Evolutionary conservation across 2,888 invertebrate species (phyloP).

Genomic region (Ichneumoninae sp.): DNA sequence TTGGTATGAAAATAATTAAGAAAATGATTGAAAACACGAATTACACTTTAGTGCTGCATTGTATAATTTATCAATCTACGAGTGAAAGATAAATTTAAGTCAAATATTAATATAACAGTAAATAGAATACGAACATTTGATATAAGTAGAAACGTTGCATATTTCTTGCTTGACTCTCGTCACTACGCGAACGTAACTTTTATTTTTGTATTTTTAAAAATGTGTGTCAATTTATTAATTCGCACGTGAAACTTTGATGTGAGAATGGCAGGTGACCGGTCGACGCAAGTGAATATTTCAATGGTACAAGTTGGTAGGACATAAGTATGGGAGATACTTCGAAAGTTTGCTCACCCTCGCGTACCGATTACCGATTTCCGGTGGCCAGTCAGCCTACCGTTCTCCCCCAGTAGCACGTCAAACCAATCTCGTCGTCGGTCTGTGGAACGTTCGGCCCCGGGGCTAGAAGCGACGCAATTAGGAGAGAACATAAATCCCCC

Average conservation of each 20-base stretch:
- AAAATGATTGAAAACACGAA: neutral
- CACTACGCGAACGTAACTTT: neutral
- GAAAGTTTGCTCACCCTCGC: slow-evolving; percentile 37
- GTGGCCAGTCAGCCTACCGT: slow-evolving; percentile 15
- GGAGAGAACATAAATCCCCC: slow-evolving; percentile 83
- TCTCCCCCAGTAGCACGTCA: slow-evolving; percentile 31
- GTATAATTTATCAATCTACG: neutral
- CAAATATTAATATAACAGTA: neutral
- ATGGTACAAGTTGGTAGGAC: neutral
- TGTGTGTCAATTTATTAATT: neutral
- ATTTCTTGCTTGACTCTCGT: neutral
- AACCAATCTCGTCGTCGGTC: slow-evolving; percentile 59
- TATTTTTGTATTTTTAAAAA: neutral
- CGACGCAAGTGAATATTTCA: neutral
- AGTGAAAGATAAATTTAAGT: neutral
- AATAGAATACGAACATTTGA: neutral
- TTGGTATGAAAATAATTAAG: neutral
- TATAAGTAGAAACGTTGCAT: neutral
- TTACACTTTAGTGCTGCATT: neutral
- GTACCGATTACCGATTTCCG: slow-evolving; percentile 56
- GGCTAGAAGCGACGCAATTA: slow-evolving; percentile 80
- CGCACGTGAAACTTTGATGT: neutral
- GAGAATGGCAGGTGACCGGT: neutral
- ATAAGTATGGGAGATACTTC: slow-evolving; percentile 35
- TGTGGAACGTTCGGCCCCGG: slow-evolving; percentile 66